phyloP scores from a whole-genome alignment of 2,888 invertebrate species.

The Apamea anceps region DNA sequence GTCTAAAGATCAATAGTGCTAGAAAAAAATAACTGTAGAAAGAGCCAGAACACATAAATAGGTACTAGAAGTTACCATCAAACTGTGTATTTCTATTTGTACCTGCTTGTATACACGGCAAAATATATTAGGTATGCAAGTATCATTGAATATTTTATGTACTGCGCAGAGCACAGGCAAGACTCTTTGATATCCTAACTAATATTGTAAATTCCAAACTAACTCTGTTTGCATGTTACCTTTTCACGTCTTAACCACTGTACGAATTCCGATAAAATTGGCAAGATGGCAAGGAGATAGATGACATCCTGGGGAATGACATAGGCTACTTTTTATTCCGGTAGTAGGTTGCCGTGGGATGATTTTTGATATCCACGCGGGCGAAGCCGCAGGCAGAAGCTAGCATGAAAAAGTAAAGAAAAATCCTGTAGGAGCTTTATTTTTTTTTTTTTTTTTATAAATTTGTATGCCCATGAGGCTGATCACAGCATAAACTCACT shows the following conservation, averaged over 20 bases:
- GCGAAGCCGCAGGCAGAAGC: background rate
- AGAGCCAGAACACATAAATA: background rate
- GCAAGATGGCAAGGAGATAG: too few species aligned
- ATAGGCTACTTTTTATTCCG: background rate
- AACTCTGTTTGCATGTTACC: too few species aligned
- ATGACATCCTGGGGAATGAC: background rate
- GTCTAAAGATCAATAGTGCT: constrained; percentile 39
- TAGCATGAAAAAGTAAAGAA: background rate
- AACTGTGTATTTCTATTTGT: constrained; percentile 1
- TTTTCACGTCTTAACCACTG: too few species aligned
- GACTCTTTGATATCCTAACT: background rate
- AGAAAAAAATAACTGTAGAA: constrained; percentile 15
- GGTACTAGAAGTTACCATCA: background rate
- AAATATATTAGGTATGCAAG: background rate
- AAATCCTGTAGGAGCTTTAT: background rate
- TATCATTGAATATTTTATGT: background rate
- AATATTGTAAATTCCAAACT: too few species aligned
- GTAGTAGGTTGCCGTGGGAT: background rate
- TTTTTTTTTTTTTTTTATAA: too few species aligned
- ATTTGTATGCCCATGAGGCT: too few species aligned
- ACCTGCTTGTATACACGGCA: background rate
- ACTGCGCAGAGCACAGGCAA: background rate
- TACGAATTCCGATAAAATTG: too few species aligned
- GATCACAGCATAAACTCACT: too few species aligned
- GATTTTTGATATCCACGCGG: background rate